Base-by-base conservation (phyloP, 30 jellyfish, hydroid and myxozoan species). In the Turritopsis rubra region DNA sequence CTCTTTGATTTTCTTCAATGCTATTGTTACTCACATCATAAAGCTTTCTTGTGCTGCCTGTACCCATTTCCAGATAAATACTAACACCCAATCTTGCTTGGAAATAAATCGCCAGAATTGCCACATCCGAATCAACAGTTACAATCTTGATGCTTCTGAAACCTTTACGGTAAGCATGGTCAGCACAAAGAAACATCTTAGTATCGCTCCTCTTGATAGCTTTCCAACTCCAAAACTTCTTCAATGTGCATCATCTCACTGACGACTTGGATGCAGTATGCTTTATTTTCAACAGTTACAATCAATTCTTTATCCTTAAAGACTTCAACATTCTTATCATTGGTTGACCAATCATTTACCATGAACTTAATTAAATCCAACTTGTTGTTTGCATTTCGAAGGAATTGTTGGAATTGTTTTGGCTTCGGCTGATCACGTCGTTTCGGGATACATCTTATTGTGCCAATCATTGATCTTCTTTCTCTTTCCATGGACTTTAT, bases 41-140 rank as follows among this genome's bases (percentile, higher is more conserved):
- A 19, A 71, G 23, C 28, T 71, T 71, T 18, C 28, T 71, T 16
- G 18, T 71, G 18, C 28, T 71, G 19, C 28, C 20, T 71, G 80
- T 71, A 17, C 80, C 80, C 28, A 71, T 71, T 71, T 71, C 80
- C 80, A 71, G 23, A 24, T 71, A 71, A 17, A 71, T 54, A n/a
- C n/a, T n/a, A n/a, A n/a, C n/a, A n/a, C n/a, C 72, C 72, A 54
- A 54, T n/a, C 72, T 18, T 18, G 18, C n/a, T 54, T 54, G 72
- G 72, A 16, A 54, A n/a, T 54, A 54, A 54, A 54, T 54, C 72
- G 72, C 17, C 18, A 19, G n/a, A n/a, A 54, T 21, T 16, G 72
- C 72, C 18, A 54, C 72, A 54, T 54, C 72, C 21, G 72, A 54
- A 54, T 54, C n/a, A n/a, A n/a, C n/a, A n/a, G n/a, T n/a, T n/a